A percentile compares a stretch with the other conserved stretches of the same genome.
These are phyloP conservation scores for Lagodon rhomboides DNA, from an alignment of 2,797 vertebrate genomes.

Conservation along the genomic window DNA sequence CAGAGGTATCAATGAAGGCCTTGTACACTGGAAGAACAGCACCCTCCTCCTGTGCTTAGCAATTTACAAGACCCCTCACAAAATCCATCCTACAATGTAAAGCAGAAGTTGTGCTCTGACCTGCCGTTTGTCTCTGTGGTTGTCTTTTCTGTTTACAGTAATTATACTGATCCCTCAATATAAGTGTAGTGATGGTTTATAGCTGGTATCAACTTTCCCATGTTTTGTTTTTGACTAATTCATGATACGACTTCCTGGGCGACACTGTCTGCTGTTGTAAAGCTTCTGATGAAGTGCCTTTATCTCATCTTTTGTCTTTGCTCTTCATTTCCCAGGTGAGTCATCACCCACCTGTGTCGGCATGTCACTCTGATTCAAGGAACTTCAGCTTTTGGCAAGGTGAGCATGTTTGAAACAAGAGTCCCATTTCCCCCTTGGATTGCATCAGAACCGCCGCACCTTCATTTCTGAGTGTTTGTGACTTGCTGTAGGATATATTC, in stretches of 20 bases:
- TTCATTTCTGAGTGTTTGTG: not conserved
- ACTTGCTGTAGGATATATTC: not conserved
- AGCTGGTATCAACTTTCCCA: not conserved
- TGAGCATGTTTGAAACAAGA: conserved; percentile 75
- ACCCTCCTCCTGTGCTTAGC: not conserved
- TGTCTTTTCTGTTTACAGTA: not conserved
- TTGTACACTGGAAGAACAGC: conserved; percentile 1
- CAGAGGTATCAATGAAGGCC: not conserved
- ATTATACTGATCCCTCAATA: conserved; percentile 13
- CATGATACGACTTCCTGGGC: not conserved
- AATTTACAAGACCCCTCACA: not conserved
- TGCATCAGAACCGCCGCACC: not conserved
- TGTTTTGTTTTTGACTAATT: conserved; percentile 4
- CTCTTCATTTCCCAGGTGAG: conserved; percentile 88
- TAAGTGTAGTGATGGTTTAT: not conserved
- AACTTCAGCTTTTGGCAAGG: conserved; percentile 98
- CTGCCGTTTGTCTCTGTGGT: not conserved
- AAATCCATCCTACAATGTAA: not conserved
- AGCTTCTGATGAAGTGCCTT: not conserved
- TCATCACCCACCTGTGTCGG: conserved; percentile 97
- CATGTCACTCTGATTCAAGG: conserved; percentile 93
- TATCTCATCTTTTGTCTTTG: conserved; percentile 10
- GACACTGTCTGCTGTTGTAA: not conserved
- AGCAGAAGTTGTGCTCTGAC: not conserved
- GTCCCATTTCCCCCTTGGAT: not conserved